Conservation (phyloP, 2,888 invertebrate species). For the Bimastos eiseni region DNA sequence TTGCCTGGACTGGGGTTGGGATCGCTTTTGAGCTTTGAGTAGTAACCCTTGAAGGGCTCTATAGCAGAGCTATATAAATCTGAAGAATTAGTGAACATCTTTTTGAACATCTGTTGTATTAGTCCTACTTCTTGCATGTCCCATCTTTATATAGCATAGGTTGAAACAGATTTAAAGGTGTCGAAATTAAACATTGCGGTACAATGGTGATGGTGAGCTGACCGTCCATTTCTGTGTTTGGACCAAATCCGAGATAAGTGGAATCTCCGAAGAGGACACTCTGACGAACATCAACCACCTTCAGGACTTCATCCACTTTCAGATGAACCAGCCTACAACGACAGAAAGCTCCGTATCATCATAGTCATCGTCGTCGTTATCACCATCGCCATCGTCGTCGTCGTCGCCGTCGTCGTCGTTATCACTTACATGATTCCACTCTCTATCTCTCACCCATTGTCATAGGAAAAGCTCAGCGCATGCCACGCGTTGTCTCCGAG, state of each 20-base stretch:
- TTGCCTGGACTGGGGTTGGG: no score
- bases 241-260: conserved; percentile 39
- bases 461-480: conserved; percentile 28
- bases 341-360: not conserved
- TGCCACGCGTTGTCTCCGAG: conserved; percentile 40
- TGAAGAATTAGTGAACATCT: no score
- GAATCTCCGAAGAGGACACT: conserved; percentile 30
- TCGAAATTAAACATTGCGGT: no score
- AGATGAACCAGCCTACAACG: not conserved
- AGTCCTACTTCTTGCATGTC: no score
- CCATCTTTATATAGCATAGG: no score
- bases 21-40: no score
- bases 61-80: no score
- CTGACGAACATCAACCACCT: not conserved
- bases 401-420: not conserved
- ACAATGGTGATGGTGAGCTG: not conserved
- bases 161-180: no score
- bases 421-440: not conserved
- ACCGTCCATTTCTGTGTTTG: conserved; percentile 38
- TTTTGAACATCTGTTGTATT: no score
- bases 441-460: not conserved
- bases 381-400: not conserved
- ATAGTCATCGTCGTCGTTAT: not conserved
- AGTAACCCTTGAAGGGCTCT: no score
- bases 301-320: not conserved